Evolutionary conservation across 2,797 vertebrate species (phyloP).

Genomic region (Tinamus major): DNA sequence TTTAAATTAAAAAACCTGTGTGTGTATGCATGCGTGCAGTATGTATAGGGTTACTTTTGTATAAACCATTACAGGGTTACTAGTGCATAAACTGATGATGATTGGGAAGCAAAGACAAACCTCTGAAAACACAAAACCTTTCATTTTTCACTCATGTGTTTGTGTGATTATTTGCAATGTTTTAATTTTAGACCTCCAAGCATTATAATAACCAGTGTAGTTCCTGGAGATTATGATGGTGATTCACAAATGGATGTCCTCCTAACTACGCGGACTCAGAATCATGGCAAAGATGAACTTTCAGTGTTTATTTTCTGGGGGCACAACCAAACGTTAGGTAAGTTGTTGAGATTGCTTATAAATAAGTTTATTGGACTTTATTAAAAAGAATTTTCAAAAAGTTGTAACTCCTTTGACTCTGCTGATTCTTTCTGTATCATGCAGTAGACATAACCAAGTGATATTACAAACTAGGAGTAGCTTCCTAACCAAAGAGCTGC

Average conservation of each 20-base stretch:
- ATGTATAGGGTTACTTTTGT: background rate
- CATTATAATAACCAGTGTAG: slow-evolving; percentile 88
- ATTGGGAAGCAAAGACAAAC: background rate
- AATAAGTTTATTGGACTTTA: background rate
- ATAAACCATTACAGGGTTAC: background rate
- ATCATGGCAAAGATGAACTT: slow-evolving; percentile 53
- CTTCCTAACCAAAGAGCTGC: background rate
- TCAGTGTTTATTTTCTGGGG: slow-evolving; percentile 91
- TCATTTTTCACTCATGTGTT: background rate
- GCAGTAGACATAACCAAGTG: background rate
- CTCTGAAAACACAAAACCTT: background rate
- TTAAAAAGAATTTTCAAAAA: background rate
- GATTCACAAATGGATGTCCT: slow-evolving; percentile 99
- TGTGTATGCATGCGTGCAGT: background rate
- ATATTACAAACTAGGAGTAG: background rate
- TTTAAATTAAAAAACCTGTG: background rate
- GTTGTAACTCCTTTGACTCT: background rate
- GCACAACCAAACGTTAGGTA: slow-evolving; percentile 93
- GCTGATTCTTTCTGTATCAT: background rate
- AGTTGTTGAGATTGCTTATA: slow-evolving; percentile 44
- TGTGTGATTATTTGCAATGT: background rate
- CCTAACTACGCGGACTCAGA: slow-evolving; percentile 81
- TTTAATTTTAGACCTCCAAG: slow-evolving; percentile 75
- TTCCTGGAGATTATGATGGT: slow-evolving; percentile 97
- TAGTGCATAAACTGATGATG: background rate